Evolutionary conservation across 2,113 vertebrate genomes (phyloP).

Genomic region (Mohoua ochrocephala): DNA sequence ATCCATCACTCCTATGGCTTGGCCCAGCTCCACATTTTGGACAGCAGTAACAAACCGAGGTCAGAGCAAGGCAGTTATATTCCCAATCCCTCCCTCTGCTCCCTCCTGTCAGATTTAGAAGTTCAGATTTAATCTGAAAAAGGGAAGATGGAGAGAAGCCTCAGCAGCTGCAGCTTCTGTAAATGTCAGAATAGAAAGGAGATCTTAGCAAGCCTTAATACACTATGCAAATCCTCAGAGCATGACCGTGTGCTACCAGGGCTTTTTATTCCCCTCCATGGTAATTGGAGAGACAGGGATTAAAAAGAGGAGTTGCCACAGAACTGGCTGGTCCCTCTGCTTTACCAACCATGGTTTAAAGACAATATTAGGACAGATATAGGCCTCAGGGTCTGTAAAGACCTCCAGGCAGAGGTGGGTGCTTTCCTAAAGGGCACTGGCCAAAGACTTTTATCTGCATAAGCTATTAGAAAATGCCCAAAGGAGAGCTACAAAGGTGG

Average conservation of each 20-base stretch:
- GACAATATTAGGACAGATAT: rapidly evolving
- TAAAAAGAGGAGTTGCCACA: neutral
- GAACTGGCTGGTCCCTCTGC: neutral
- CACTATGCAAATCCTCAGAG: conserved; percentile 50
- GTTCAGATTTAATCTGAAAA: conserved; percentile 18
- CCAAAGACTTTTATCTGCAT: neutral
- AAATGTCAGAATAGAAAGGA: conserved; percentile 46
- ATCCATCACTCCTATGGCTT: neutral
- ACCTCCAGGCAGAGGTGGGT: neutral
- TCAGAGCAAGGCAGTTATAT: rapidly evolving
- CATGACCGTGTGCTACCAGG: neutral
- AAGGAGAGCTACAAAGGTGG: neutral
- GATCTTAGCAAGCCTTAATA: conserved; percentile 37
- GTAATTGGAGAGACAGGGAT: conserved; percentile 18
- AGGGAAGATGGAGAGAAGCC: neutral
- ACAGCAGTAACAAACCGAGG: neutral
- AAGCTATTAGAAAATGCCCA: neutral
- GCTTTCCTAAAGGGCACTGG: neutral
- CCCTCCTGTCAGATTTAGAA: conserved; percentile 12
- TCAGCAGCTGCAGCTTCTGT: neutral
- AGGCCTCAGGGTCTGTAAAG: neutral
- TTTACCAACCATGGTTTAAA: neutral
- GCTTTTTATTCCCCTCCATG: neutral
- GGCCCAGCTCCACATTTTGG: neutral
- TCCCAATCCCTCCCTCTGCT: neutral